Conservation (phyloP, 2,797 vertebrate genomes). For the Falco novaeseelandiae region DNA sequence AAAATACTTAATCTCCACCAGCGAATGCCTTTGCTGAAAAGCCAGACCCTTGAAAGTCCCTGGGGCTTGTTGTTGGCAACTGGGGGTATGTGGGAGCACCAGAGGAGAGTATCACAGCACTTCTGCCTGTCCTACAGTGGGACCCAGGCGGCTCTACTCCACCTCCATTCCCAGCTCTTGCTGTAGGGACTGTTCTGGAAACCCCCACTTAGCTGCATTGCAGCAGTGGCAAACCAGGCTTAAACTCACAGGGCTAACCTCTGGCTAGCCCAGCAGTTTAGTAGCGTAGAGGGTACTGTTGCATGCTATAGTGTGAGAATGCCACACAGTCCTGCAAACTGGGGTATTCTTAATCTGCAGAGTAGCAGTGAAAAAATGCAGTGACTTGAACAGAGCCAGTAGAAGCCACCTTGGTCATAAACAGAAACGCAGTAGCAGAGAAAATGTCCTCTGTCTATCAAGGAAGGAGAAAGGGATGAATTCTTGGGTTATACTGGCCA, state of each 20-base stretch:
- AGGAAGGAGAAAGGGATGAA: neutral
- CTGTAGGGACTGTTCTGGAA: neutral
- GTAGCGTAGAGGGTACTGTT: neutral
- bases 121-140: neutral
- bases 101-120: neutral
- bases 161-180: neutral
- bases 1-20: neutral
- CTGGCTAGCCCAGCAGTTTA: neutral
- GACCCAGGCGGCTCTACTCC: fast-evolving
- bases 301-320: neutral
- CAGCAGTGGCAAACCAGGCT: neutral
- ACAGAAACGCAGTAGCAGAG: neutral
- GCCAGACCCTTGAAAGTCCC: fast-evolving
- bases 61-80: neutral
- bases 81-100: fast-evolving
- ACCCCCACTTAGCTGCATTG: neutral
- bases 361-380: neutral
- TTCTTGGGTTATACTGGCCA: neutral
- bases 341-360: neutral
- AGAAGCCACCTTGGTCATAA: neutral
- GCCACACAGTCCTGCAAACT: neutral
- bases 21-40: neutral
- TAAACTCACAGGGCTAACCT: neutral
- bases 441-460: neutral
- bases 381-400: neutral